A percentile compares a stretch with the other conserved stretches of the same genome.
Conservation (phyloP, 2,888 invertebrate species). For the Merodon equestris region DNA sequence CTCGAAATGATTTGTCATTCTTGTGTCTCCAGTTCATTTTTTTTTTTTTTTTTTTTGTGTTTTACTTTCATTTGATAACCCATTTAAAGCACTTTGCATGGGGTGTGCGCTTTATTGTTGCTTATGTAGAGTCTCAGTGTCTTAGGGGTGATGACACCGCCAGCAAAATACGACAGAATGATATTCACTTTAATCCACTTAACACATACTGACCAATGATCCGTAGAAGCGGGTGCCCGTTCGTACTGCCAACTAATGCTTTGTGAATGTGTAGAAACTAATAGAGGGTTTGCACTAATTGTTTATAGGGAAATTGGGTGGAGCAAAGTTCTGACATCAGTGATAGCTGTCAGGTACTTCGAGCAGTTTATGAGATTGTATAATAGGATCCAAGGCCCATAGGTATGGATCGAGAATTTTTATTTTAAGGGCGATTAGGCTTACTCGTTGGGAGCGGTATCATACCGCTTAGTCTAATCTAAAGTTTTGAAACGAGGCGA, state of each 20-base stretch:
- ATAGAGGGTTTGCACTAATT: too few relatives aligned
- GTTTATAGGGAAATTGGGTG: too few relatives aligned
- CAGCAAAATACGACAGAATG: constrained; percentile 68
- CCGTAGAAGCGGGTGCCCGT: not conserved
- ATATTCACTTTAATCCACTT: constrained; percentile 22
- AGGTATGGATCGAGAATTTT: too few relatives aligned
- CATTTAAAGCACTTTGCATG: constrained; percentile 19
- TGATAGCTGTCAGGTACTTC: too few relatives aligned
- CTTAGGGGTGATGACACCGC: constrained; percentile 46
- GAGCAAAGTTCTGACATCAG: too few relatives aligned
- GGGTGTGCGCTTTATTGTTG: constrained; percentile 30
- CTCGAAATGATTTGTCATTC: not conserved
- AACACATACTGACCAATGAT: constrained; percentile 43
- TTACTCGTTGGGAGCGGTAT: too few relatives aligned
- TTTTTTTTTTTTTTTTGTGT: constrained; percentile 10
- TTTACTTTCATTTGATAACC: constrained; percentile 1
- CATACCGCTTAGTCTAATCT: too few relatives aligned
- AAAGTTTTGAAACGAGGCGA: too few relatives aligned
- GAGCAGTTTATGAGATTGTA: too few relatives aligned
- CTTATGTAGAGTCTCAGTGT: constrained; percentile 13
- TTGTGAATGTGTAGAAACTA: not conserved
- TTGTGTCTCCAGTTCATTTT: constrained; percentile 20
- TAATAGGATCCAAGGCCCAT: too few relatives aligned
- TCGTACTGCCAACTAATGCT: constrained; percentile 19
- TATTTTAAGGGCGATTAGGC: too few relatives aligned